These are phyloP conservation scores for Sebastes vulpes DNA, from an alignment of 2,797 vertebrate genomes.

Conservation along the genomic window DNA sequence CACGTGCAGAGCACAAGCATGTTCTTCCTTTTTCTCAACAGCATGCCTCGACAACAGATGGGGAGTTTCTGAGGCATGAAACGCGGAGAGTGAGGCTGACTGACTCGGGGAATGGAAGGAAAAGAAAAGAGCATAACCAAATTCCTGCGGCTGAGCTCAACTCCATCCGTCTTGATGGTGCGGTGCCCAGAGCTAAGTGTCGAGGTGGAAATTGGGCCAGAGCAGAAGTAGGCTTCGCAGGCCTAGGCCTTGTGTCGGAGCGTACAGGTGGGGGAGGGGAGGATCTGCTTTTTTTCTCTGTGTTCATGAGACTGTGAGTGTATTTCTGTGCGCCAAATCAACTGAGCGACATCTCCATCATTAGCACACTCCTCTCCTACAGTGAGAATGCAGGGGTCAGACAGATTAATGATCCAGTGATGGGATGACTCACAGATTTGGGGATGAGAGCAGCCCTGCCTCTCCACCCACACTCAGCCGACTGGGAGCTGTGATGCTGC, in stretches of 20 bases:
- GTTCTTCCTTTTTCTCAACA: constrained; percentile 44
- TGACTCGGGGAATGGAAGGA: constrained; percentile 29
- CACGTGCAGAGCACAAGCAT: constrained; percentile 27
- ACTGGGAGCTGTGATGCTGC: constrained; percentile 37
- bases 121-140: constrained; percentile 37
- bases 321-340: constrained; percentile 38
- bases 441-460: constrained; percentile 58
- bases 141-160: constrained; percentile 57
- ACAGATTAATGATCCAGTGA: constrained; percentile 73
- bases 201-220: constrained; percentile 64
- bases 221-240: constrained; percentile 42
- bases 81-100: constrained; percentile 45
- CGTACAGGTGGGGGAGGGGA: constrained; percentile 62
- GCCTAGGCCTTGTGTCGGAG: constrained; percentile 31
- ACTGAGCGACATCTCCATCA: constrained; percentile 53
- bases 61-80: constrained; percentile 76
- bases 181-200: constrained; percentile 54
- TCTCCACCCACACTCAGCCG: constrained; percentile 50
- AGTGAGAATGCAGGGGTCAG: constrained; percentile 68
- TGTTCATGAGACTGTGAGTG: constrained; percentile 3
- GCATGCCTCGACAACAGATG: constrained; percentile 66
- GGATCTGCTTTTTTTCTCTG: not conserved
- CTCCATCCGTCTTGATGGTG: constrained; percentile 60
- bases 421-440: constrained; percentile 76
- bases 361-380: constrained; percentile 61